Base-by-base conservation (phyloP, 1,140 invertebrate species). In the Drosophila kanapiae region DNA sequence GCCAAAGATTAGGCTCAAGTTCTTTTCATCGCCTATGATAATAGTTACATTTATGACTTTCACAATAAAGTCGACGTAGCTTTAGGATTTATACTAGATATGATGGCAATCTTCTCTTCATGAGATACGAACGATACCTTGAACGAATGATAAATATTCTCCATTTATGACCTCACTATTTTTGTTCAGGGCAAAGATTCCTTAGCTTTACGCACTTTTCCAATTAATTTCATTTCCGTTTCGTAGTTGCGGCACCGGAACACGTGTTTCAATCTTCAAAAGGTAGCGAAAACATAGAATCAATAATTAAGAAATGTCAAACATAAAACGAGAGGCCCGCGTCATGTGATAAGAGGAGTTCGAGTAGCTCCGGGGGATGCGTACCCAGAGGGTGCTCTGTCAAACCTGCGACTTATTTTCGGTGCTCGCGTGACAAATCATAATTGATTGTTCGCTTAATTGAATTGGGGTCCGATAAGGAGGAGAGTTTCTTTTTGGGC, bases 91-190 rank as follows among this genome's bases (percentile, higher is more conserved):
- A 3, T 23, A 23, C 23, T 16, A 6, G 13, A 4, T 16, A 53
- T 31, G 1, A 1, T 10, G 13, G 2, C 0, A 11, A 37, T 37
- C 16, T 16, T 54, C 13, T 7, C 0, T 14, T 38, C 2, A 14
- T 10, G 8, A 38, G 2, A 9, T 27, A 10, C 23, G 1, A n/a
- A 14, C 18, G 23, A 23, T 6, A n/a, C 33, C 35, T 56, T 56
- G 18, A 56, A 23, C 18, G 0, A 38, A 56, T 11, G 1, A 38
- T 5, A n/a, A 18, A 56, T n/a, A n/a, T 23, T 37, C 33, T 33
- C 7, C 7, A 23, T 13, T 16, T 43, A 40, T 63, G 27, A 61
- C 62, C 56, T 64, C 62, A 61, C 59, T 43, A 99, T 96, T 94
- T 99, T 5, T 48, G 23, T n/a, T 75, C 67, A 1, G 68, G 51